Percentiles rank a stretch among this genome's conserved stretches.
These are phyloP conservation scores for Achatina immaculata DNA, from an alignment of 1,140 invertebrate genomes.

Conservation along the genomic window DNA sequence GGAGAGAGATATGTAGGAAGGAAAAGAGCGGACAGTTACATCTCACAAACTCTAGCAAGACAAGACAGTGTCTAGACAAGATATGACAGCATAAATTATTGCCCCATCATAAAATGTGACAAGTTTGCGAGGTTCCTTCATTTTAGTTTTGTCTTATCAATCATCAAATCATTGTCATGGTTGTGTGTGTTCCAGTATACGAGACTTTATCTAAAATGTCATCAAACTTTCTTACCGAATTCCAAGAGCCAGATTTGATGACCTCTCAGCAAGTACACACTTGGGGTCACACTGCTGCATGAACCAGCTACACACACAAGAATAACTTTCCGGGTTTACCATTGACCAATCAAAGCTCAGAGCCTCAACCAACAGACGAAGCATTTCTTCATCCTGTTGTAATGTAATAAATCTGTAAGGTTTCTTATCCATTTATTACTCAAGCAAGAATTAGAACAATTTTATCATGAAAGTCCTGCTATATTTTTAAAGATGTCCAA, in stretches of 20 bases:
- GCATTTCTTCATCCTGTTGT: conserved; percentile 50
- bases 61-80: too few relatives aligned
- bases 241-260: conserved; percentile 71
- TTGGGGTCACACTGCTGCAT: conserved; percentile 82
- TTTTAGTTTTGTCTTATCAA: too few relatives aligned
- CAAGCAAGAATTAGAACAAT: not conserved
- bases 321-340: conserved; percentile 78
- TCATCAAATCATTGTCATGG: too few relatives aligned
- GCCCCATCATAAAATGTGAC: too few relatives aligned
- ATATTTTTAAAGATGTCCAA: not conserved
- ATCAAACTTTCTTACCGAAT: conserved; percentile 62
- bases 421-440: not conserved
- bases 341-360: conserved; percentile 80
- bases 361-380: conserved; percentile 75
- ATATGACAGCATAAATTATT: too few relatives aligned
- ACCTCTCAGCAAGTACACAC: conserved; percentile 76
- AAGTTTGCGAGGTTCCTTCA: too few relatives aligned
- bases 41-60: too few relatives aligned
- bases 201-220: too few relatives aligned
- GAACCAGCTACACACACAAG: conserved; percentile 83
- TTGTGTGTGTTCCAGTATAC: too few relatives aligned
- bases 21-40: too few relatives aligned
- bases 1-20: too few relatives aligned
- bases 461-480: too few relatives aligned
- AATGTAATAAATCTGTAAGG: not conserved